phyloP scores from a whole-genome alignment of 2,888 invertebrate genomes.

The Emmelina monodactyla region DNA sequence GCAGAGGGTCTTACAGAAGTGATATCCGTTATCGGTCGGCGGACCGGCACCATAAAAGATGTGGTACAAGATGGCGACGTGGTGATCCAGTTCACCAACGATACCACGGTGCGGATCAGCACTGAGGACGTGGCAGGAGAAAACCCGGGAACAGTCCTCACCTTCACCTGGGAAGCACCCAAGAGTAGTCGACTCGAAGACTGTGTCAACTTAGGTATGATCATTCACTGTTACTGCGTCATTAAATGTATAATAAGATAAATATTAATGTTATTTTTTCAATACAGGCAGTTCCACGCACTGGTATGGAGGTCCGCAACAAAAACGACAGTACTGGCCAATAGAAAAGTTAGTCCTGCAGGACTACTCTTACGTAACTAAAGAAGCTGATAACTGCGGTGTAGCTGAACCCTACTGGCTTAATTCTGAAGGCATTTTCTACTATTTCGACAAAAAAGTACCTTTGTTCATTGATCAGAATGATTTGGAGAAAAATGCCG shows the following conservation, averaged over 20 bases:
- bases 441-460: constrained; percentile 68
- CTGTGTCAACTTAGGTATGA: constrained; percentile 40
- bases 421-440: constrained; percentile 70
- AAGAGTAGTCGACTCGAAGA: constrained; percentile 33
- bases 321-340: constrained; percentile 69
- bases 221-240: not conserved
- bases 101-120: constrained; percentile 35
- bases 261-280: constrained; percentile 2
- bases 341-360: constrained; percentile 58
- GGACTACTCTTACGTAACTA: constrained; percentile 65
- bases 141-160: constrained; percentile 30
- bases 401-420: constrained; percentile 73
- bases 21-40: constrained; percentile 38
- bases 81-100: constrained; percentile 37
- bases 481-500: constrained; percentile 39
- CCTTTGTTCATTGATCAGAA: constrained; percentile 75
- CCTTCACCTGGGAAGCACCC: constrained; percentile 38
- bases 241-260: not conserved
- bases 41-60: constrained; percentile 32
- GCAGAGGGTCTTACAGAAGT: constrained; percentile 35
- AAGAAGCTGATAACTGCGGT: constrained; percentile 64
- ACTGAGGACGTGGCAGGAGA: constrained; percentile 27
- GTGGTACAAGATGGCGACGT: constrained; percentile 35
- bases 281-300: constrained; percentile 34
- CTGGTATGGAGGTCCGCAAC: constrained; percentile 73